phyloP scores from a whole-genome alignment of 2,888 invertebrate species.

The Hydrotaea diabolus region DNA sequence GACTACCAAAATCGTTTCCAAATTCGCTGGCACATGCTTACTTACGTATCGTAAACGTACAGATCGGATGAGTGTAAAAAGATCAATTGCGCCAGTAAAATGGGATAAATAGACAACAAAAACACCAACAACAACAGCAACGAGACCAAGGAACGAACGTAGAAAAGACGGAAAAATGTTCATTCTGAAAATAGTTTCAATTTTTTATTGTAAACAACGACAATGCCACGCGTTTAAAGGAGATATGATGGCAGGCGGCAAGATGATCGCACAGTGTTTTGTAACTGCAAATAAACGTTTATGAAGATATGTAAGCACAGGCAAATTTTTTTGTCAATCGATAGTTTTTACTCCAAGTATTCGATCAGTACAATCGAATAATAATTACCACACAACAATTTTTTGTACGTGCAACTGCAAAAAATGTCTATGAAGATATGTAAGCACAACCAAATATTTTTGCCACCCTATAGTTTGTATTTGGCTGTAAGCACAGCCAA shows the following conservation, averaged over 20 bases:
- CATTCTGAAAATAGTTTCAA: slow-evolving; percentile 62
- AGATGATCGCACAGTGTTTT: slow-evolving; percentile 22
- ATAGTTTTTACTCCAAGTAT: too few species aligned
- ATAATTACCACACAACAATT: too few species aligned
- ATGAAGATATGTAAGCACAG: too few species aligned
- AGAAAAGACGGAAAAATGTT: slow-evolving; percentile 5
- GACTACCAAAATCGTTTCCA: slow-evolving; percentile 37
- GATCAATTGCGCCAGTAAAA: slow-evolving; percentile 66
- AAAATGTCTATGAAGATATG: too few species aligned
- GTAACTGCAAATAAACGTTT: not conserved
- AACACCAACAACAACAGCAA: slow-evolving; percentile 9
- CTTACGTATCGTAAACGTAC: not conserved
- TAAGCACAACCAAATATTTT: too few species aligned
- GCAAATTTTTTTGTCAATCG: too few species aligned
- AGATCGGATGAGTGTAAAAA: slow-evolving; percentile 44
- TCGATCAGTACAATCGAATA: too few species aligned
- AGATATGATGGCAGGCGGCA: slow-evolving; percentile 20
- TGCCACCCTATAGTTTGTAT: too few species aligned
- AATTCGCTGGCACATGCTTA: not conserved
- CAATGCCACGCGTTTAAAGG: slow-evolving; percentile 57
- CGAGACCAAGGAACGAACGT: not conserved
- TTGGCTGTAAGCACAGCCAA: too few species aligned
- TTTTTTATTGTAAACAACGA: slow-evolving; percentile 54
- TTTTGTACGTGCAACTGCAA: too few species aligned
- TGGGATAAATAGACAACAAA: slow-evolving; percentile 35